Percentiles rank a stretch among this genome's conserved stretches.
These are phyloP conservation scores for Zhuqinia jingwanae DNA, from an alignment of 2,888 invertebrate species.

Conservation along the genomic window DNA sequence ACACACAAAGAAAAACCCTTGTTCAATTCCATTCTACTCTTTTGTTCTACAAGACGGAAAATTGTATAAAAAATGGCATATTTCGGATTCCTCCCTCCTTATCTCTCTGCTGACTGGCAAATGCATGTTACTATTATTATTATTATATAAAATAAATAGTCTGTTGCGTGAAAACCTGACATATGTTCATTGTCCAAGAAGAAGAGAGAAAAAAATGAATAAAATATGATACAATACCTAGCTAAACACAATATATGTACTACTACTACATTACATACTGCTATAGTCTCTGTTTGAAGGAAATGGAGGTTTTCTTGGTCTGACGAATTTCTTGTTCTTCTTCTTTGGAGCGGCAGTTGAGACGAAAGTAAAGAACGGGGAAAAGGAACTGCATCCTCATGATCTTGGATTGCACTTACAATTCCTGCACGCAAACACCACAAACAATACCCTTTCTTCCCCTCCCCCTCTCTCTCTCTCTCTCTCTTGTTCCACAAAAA, in stretches of 20 bases:
- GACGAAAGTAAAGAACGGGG: background rate
- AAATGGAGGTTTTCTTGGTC: no score
- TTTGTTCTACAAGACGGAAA: background rate
- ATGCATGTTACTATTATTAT: background rate
- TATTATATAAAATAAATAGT: background rate
- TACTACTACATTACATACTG: no score
- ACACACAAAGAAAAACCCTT: no score
- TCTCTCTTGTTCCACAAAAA: background rate
- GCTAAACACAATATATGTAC: background rate
- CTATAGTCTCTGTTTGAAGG: no score
- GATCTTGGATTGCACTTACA: constrained; percentile 39
- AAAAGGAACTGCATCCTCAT: constrained; percentile 20
- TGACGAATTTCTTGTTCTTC: no score
- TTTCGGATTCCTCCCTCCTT: constrained; percentile 12
- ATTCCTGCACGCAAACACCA: background rate
- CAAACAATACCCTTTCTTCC: constrained; percentile 9
- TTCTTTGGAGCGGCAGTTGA: no score
- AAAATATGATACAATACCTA: constrained; percentile 50
- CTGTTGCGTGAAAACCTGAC: constrained; percentile 37
- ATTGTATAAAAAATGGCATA: background rate
- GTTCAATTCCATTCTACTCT: background rate
- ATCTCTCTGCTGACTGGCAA: background rate
- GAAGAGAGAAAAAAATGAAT: constrained; percentile 20
- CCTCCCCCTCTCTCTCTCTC: background rate
- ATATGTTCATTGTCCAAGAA: constrained; percentile 25